phyloP scores from a whole-genome alignment of 1,140 invertebrate genomes.

The Doryteuthis pealeii region DNA sequence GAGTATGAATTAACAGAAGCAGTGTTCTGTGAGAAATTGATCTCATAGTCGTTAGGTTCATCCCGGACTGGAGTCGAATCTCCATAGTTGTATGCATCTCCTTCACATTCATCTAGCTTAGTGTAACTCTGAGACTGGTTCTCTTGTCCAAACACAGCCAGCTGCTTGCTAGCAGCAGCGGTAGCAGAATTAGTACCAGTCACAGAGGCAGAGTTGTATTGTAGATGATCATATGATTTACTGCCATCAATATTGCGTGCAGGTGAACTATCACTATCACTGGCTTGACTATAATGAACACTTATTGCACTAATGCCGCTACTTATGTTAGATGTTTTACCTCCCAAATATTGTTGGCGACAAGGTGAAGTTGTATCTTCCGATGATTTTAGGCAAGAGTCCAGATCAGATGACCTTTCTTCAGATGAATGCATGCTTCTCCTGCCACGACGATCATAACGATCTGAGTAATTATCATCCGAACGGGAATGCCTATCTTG shows the following conservation, averaged over 20 bases:
- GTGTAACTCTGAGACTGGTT: background rate
- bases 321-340: background rate
- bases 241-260: background rate
- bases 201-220: background rate
- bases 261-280: background rate
- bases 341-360: background rate
- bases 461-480: background rate
- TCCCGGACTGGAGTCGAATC: background rate
- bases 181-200: background rate
- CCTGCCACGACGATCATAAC: background rate
- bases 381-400: background rate
- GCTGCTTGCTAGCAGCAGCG: background rate
- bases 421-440: background rate
- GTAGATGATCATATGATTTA: background rate
- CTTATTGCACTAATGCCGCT: slow-evolving; percentile 2
- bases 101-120: background rate
- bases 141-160: slow-evolving; percentile 2
- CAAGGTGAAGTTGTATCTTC: background rate
- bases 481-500: background rate
- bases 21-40: background rate
- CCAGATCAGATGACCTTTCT: background rate
- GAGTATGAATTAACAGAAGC: background rate
- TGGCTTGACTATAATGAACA: background rate
- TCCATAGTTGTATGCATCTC: background rate
- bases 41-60: background rate